Percentiles rank a stretch among this genome's conserved stretches.
Conservation (phyloP, 2,113 vertebrate genomes). For the Syngnathus floridae region DNA sequence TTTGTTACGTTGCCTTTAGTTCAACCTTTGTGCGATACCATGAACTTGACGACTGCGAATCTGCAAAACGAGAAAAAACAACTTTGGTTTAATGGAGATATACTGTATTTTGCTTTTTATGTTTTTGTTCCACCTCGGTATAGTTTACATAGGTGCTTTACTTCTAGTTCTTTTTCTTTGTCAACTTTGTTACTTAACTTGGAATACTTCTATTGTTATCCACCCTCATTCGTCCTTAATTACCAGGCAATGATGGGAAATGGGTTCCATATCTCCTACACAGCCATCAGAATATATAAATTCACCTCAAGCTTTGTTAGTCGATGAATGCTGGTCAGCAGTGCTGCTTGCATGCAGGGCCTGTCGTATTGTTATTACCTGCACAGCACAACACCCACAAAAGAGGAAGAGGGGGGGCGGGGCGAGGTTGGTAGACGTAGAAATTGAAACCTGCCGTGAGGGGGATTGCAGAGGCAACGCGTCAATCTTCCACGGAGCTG, state of each 20-base stretch:
- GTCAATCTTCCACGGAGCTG: conserved; percentile 23
- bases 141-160: neutral
- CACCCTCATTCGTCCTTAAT: conserved; percentile 28
- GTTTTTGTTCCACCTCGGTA: neutral
- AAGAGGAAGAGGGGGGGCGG: neutral
- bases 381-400: conserved; percentile 6
- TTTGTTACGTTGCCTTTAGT: neutral
- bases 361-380: conserved; percentile 14
- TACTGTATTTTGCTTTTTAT: neutral
- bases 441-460: conserved; percentile 10
- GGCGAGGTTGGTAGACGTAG: neutral
- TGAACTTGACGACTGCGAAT: neutral
- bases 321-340: conserved; percentile 4
- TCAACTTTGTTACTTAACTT: neutral
- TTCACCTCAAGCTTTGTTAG: conserved; percentile 19
- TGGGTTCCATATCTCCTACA: conserved; percentile 28
- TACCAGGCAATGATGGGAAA: conserved; percentile 22
- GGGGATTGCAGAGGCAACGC: conserved; percentile 26
- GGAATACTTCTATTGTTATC: neutral
- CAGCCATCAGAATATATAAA: conserved; percentile 18
- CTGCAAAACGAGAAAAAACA: neutral
- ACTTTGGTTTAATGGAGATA: neutral
- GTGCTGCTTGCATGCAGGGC: conserved; percentile 16
- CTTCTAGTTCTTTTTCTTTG: neutral
- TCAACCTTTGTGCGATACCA: neutral